Evolutionary conservation across 2,888 invertebrate species (phyloP).

Genomic region (Torymus texanus): DNA sequence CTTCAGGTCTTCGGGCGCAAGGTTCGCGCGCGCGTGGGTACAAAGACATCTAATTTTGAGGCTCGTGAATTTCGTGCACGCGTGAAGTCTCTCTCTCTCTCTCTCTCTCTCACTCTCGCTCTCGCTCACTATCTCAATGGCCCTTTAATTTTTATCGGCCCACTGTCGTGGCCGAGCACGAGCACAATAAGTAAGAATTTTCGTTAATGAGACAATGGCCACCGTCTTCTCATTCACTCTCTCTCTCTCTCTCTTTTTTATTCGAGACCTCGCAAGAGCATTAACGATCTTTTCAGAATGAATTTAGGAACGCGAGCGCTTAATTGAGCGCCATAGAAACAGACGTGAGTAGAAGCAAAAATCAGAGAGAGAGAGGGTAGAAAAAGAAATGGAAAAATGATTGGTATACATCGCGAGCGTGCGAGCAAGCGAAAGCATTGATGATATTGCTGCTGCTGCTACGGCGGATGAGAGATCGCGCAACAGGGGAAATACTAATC

Average conservation of each 20-base stretch:
- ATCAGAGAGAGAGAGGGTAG: background rate
- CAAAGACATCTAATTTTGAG: constrained; percentile 50
- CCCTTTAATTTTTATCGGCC: constrained; percentile 48
- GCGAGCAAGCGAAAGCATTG: background rate
- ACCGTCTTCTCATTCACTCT: no score
- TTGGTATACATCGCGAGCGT: no score
- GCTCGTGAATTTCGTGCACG: constrained; percentile 28
- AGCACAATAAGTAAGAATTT: constrained; percentile 34
- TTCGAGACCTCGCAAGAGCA: background rate
- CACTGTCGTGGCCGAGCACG: background rate
- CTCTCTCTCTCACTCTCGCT: background rate
- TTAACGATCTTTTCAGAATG: constrained; percentile 13
- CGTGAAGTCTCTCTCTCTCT: no score
- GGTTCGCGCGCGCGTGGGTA: background rate
- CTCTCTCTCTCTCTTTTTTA: background rate
- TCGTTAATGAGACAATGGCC: constrained; percentile 46
- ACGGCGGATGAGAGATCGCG: background rate
- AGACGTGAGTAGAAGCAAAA: background rate
- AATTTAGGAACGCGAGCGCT: background rate
- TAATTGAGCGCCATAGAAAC: background rate
- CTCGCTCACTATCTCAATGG: constrained; percentile 22
- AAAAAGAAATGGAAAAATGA: background rate
- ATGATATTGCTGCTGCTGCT: background rate
- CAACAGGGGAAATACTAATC: constrained; percentile 11
- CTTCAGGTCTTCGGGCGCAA: background rate